A percentile compares a stretch with the other conserved stretches of the same genome.
Conservation (phyloP, 35 echinoderm and acorn worm genomes). For the Apostichopus parvimensis region DNA sequence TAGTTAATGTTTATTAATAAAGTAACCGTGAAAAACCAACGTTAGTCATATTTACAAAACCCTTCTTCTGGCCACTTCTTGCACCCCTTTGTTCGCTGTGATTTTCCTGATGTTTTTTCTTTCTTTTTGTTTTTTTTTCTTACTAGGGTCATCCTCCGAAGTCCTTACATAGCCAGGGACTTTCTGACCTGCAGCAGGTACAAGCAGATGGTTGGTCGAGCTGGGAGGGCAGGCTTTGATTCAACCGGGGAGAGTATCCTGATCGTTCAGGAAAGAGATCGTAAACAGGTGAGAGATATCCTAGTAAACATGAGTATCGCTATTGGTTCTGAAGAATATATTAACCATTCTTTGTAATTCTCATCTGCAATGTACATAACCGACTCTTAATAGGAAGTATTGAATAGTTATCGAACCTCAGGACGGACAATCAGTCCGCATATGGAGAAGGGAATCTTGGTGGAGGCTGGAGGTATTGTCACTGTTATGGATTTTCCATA, state of each 20-base stretch:
- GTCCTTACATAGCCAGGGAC: slow-evolving; percentile 87
- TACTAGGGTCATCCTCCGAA: slow-evolving; percentile 77
- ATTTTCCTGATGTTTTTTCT: not conserved
- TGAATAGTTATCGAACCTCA: no score
- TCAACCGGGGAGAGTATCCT: slow-evolving; percentile 89
- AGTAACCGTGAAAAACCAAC: not conserved
- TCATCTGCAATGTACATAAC: no score
- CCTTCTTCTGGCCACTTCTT: not conserved
- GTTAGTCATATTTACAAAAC: not conserved
- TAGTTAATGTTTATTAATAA: no score
- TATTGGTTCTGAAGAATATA: not conserved
- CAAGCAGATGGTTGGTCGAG: slow-evolving; percentile 95
- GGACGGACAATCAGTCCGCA: no score
- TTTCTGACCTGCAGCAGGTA: slow-evolving; percentile 73
- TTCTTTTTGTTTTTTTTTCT: not conserved
- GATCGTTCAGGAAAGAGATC: slow-evolving; percentile 78
- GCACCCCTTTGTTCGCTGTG: no score
- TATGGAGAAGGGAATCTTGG: no score
- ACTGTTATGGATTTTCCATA: no score
- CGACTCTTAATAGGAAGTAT: no score
- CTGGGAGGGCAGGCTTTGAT: slow-evolving; percentile 84
- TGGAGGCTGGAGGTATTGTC: no score
- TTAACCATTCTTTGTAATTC: not conserved
- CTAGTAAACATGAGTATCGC: no score
- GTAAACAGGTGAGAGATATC: slow-evolving; percentile 40